phyloP scores from a whole-genome alignment of 2,113 vertebrate species.

The Oxygymnocypris stewartii region DNA sequence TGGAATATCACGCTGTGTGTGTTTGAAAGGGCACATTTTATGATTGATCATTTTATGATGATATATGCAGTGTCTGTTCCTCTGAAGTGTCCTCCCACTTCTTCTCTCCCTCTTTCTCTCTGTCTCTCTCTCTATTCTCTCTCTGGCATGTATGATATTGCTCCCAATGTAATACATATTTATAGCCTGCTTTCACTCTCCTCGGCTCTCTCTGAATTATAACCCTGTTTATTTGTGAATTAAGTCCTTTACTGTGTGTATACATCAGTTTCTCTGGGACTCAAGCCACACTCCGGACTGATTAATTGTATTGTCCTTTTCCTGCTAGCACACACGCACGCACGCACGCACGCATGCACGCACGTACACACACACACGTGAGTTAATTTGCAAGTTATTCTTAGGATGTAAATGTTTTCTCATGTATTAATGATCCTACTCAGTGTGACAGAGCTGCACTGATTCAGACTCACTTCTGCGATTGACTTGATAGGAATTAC shows the following conservation, averaged over 20 bases:
- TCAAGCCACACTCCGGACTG: conserved; percentile 49
- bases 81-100: conserved; percentile 14
- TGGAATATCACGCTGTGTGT: conserved; percentile 7
- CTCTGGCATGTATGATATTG: conserved; percentile 55
- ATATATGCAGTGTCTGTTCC: conserved; percentile 8
- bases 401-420: conserved; percentile 16
- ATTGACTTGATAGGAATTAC: not conserved
- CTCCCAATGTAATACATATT: conserved; percentile 65
- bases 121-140: conserved; percentile 37
- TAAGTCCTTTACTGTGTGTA: conserved; percentile 73
- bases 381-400: conserved; percentile 15
- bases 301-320: conserved; percentile 65
- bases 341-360: not conserved
- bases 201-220: conserved; percentile 71
- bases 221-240: conserved; percentile 76
- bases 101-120: conserved; percentile 19
- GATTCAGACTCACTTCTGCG: not conserved
- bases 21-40: conserved; percentile 24
- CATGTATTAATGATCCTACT: not conserved
- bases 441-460: not conserved
- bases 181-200: conserved; percentile 58
- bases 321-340: not conserved
- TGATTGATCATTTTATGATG: conserved; percentile 10
- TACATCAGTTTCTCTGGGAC: conserved; percentile 69
- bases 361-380: not conserved